Evolutionary conservation across 1,140 invertebrate species (phyloP), one percentile per base, ranked within the genome.

Genomic region (Formica selysi): DNA sequence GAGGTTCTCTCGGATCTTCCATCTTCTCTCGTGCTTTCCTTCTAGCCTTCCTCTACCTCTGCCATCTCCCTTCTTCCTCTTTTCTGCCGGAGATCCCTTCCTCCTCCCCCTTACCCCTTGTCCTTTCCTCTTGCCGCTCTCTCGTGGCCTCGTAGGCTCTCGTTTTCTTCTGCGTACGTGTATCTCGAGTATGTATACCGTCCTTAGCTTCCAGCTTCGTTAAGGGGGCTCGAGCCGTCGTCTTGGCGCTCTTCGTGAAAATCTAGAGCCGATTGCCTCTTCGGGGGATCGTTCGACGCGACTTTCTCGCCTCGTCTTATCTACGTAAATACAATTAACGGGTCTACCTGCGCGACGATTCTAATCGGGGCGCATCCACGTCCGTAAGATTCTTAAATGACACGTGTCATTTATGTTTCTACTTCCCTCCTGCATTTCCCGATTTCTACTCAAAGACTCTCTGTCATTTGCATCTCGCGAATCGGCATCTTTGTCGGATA

Each of bases 161-260:
- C 89, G 79, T 90, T 90, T 90, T 87, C 88, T 86, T 81, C 80
- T 61, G 65, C 59, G 51, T 83, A 62, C 51, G 65, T 59, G 67
- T 57, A 62, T 26, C 67, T 70, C 41, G 22, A 84, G 70, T 79
- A 76, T 86, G 76, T 71, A 76, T 71, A 61, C 54, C 70, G 32
- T 86, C 76, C 83, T 88, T 86, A 89, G 76, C 76, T 81, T 61
- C 84, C 87, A 86, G 76, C 88, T 89, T 88, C 89, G 86, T 90
- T 90, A 90, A 90, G 86, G 89, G 88, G 87, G 64, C 84, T 89
- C 88, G 83, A 88, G 85, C 86, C 67, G 87, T 89, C 85, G 78
- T 89, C 85, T 76, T 89, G 88, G 65, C 51, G 57, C 80, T 74
- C 67, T 76, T 73, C 70, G 88, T 88, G 88, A 86, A 89, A 89